phyloP scores from a whole-genome alignment of 2,888 invertebrate species.

The Drosophila imparisetae region DNA sequence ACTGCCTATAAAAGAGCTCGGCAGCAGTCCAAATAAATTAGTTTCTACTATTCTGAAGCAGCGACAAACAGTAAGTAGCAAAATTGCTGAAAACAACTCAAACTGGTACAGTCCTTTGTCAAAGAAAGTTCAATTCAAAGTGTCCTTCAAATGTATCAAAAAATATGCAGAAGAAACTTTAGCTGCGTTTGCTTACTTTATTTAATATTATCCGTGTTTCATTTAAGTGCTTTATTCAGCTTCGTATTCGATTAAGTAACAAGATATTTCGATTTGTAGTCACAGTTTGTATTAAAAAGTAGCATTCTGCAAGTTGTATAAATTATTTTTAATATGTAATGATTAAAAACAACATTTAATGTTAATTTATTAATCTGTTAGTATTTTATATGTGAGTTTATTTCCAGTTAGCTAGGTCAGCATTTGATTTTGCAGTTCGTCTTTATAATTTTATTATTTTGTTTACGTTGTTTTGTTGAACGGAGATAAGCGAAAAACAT shows the following conservation, averaged over 20 bases:
- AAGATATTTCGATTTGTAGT: neutral
- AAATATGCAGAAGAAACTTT: neutral
- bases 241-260: neutral
- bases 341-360: neutral
- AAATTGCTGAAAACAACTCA: neutral
- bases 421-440: neutral
- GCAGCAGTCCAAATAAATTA: conserved; percentile 34
- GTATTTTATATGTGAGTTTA: neutral
- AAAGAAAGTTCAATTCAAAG: neutral
- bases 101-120: neutral
- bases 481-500: neutral
- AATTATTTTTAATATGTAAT: neutral
- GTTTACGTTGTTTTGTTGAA: neutral
- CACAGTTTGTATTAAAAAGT: neutral
- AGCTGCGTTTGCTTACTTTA: neutral
- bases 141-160: neutral
- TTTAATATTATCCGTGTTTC: neutral
- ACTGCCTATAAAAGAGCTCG: conserved; percentile 58
- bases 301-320: neutral
- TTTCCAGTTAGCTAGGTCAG: conserved; percentile 1
- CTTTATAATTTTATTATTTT: neutral
- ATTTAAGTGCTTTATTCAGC: neutral
- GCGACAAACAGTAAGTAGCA: conserved; percentile 54
- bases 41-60: conserved; percentile 49
- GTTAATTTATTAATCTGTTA: neutral